Base-by-base conservation (phyloP, 2,113 vertebrate genomes). In the Serinus canaria region DNA sequence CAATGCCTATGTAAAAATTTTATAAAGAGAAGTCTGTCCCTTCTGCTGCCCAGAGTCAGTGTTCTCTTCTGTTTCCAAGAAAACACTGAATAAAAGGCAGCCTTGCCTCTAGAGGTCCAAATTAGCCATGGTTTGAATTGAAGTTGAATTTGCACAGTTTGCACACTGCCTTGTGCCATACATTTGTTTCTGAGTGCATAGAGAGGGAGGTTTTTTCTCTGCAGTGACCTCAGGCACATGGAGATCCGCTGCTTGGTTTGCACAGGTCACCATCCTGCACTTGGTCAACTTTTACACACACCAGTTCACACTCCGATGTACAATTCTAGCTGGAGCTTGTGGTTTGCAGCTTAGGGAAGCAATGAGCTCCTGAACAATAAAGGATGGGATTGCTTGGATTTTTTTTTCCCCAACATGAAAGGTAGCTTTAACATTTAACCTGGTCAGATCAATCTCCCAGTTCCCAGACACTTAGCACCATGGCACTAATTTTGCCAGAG, bases 71-170 rank as follows among this genome's bases (percentile, higher is more conserved):
- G 35, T 67, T 94, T 91, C 75, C 74, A 63, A 52, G 39, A 86
- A 77, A 90, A 86, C 55, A 43, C 43, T 47, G 62, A 88, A 77
- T 35, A 74, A 86, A 88, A 81, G 37, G 56, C 53, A 87, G n/a
- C 49, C n/a, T 89, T 90, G 49, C 41, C 73, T 84, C 2, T 0
- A 92, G 66, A 83, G 53, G 46, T 90, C 83, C 44, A 58, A 62
- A 90, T 81, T 72, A 86, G 60, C 50, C 44, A 22, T 14, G 37
- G 47, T 52, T 90, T 81, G 63, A 67, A 49, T 31, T 67, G 6
- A 56, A 47, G 47, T 56, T 74, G 43, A 41, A 85, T 85, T 75
- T 41, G 30, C 21, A 37, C 20, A 37, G 58, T 77, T 86, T 74
- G 49, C 33, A 50, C 39, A 21, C 27, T 74, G 53, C 46, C 46